Evolutionary conservation across 2,888 invertebrate genomes (phyloP).

Genomic region (Spilosoma lubricipeda): DNA sequence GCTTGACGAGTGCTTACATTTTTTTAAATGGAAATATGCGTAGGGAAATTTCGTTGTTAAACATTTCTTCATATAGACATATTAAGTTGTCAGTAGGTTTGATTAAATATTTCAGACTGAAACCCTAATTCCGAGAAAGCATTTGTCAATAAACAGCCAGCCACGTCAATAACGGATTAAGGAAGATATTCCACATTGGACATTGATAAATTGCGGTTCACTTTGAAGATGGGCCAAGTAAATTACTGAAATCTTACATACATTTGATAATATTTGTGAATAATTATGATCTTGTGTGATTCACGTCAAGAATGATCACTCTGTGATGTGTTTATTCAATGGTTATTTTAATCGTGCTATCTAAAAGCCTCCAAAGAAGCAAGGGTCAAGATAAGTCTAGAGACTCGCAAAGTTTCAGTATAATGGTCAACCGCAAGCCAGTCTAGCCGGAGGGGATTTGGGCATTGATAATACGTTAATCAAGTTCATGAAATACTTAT

Average conservation of each 20-base stretch:
- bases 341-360: constrained; percentile 18
- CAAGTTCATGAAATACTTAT: constrained; percentile 36
- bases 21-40: too few relatives aligned
- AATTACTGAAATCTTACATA: not conserved
- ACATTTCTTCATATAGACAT: too few relatives aligned
- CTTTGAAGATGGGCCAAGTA: not conserved
- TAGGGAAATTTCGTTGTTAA: too few relatives aligned
- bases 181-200: not conserved
- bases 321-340: not conserved
- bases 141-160: not conserved
- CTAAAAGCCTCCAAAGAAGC: constrained; percentile 32
- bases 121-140: not conserved
- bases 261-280: not conserved
- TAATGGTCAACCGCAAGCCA: constrained; percentile 47
- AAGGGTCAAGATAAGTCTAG: constrained; percentile 43
- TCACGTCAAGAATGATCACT: not conserved
- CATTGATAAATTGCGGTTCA: not conserved
- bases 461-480: constrained; percentile 48
- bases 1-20: too few relatives aligned
- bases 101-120: not conserved
- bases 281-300: not conserved
- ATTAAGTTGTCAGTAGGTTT: not conserved
- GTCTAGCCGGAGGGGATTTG: constrained; percentile 40
- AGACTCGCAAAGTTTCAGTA: constrained; percentile 45
- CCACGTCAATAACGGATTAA: not conserved